Evolutionary conservation across 1,140 invertebrate genomes (phyloP), one percentile per base, ranked within the genome.

Genomic region (Drosophila azteca): DNA sequence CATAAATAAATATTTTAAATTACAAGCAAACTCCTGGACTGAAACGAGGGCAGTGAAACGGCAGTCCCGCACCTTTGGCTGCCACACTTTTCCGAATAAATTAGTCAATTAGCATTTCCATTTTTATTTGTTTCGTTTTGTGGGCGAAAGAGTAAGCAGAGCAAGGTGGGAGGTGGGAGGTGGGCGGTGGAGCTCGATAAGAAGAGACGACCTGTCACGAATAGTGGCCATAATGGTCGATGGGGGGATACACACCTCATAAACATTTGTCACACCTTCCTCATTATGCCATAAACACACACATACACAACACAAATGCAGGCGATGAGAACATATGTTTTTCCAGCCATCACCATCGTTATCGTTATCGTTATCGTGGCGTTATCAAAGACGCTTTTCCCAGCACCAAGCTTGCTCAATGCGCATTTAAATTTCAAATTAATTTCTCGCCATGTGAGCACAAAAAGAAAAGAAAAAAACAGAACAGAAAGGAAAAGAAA

Each of bases 391-490:
- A 73, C 72, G 60, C 69, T 65, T 43, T 71, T 59, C 52, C 46
- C 65, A 81, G 64, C 11, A 39, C 11, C 35, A 39, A 39, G 11
- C 75, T 81, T 72, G 78, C 69, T 74, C 51, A 66, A 70, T 62
- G 72, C 73, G 73, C 82, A 89, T 89, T 90, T 90, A 90, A 90
- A 90, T 90, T 90, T 90, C 87, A 90, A 90, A 90, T 90, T 90
- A 90, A 90, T 90, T 90, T 87, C 76, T 75, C 78, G 70, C 65
- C 79, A 88, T 76, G 79, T 71, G 67, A 70, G 67, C 61, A 49
- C 41, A 24, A 45, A 55, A 65, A 69, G 45, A 64, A 65, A 48
- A 75, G 5, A 62, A 66, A 68, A 71, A 43, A 64, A 65, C 45
- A 75, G 5, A 62, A 66, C 66, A 71, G 17, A 45, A 55, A 65